Evolutionary conservation across 2,113 vertebrate genomes (phyloP).

Genomic region (Tursiops truncatus): DNA sequence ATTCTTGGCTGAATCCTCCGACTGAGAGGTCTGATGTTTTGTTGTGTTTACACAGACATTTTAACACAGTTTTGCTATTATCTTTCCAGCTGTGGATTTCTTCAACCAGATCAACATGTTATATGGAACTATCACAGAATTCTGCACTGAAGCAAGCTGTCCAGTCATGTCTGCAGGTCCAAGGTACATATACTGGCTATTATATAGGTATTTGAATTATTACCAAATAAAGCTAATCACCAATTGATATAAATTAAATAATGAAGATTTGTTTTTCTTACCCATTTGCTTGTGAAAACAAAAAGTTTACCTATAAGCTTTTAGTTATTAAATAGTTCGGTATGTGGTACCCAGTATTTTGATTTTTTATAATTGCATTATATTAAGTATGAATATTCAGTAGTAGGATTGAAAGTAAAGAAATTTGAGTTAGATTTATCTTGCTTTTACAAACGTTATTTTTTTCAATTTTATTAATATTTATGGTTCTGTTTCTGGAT

Average conservation of each 20-base stretch:
- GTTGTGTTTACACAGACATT: not conserved
- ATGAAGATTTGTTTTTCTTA: not conserved
- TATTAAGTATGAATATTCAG: not conserved
- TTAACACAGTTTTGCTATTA: not conserved
- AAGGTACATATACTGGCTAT: constrained; percentile 82
- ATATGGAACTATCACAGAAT: constrained; percentile 97
- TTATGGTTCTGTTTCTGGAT: constrained; percentile 9
- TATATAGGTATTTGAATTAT: not conserved
- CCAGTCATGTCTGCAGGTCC: constrained; percentile 97
- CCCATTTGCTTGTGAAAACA: not conserved
- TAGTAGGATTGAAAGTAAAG: not conserved
- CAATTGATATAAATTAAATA: constrained; percentile 5
- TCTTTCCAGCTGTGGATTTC: constrained; percentile 93
- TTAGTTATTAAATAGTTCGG: constrained; percentile 33
- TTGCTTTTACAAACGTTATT: not conserved
- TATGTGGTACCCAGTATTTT: not conserved
- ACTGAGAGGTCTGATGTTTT: constrained; percentile 22
- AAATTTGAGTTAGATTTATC: constrained; percentile 9
- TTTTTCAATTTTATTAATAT: not conserved
- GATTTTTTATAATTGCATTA: not conserved
- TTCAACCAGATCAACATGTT: constrained; percentile 99
- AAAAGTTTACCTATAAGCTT: not conserved
- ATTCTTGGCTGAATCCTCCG: not conserved
- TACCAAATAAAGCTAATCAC: not conserved
- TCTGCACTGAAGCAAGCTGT: constrained; percentile 95